Conservation (phyloP, 2,888 invertebrate species). For the Dusona sp. region DNA sequence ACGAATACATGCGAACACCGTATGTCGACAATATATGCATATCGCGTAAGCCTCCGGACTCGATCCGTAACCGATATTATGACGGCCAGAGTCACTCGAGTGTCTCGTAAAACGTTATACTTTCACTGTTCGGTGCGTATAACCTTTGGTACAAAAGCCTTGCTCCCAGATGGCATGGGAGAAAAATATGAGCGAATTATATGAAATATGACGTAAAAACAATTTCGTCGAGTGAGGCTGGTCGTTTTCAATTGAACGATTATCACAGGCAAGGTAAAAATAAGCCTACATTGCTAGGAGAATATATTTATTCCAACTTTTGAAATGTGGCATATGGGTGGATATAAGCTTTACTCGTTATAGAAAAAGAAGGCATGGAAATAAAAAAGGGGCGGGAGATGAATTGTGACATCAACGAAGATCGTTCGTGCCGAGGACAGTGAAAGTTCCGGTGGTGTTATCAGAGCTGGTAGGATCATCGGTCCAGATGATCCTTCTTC, state of each 20-base stretch:
- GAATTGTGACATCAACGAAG: conserved; percentile 71
- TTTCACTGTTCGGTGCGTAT: conserved; percentile 60
- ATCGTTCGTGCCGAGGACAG: conserved; percentile 75
- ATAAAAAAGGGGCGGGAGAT: not conserved
- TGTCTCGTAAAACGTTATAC: conserved; percentile 58
- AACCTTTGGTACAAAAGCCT: conserved; percentile 46
- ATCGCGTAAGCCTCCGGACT: conserved; percentile 22
- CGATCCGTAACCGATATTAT: conserved; percentile 36
- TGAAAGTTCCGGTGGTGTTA: conserved; percentile 72
- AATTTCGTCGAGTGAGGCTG: not conserved
- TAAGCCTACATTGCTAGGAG: conserved; percentile 56
- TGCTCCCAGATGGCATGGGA: conserved; percentile 27
- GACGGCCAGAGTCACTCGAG: conserved; percentile 43
- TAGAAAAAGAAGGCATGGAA: not conserved
- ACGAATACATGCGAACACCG: not conserved
- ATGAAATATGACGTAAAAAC: not conserved
- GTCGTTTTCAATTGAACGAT: conserved; percentile 18
- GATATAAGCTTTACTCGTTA: conserved; percentile 30
- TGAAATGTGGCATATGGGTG: conserved; percentile 30
- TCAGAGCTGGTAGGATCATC: conserved; percentile 70
- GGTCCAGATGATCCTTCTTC: conserved; percentile 68
- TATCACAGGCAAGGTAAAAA: conserved; percentile 55
- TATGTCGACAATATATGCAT: conserved; percentile 12
- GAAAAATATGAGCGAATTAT: conserved; percentile 40
- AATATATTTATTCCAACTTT: conserved; percentile 61